Base-by-base conservation (phyloP, 1,140 invertebrate genomes). In the Belonocnema kinseyi region DNA sequence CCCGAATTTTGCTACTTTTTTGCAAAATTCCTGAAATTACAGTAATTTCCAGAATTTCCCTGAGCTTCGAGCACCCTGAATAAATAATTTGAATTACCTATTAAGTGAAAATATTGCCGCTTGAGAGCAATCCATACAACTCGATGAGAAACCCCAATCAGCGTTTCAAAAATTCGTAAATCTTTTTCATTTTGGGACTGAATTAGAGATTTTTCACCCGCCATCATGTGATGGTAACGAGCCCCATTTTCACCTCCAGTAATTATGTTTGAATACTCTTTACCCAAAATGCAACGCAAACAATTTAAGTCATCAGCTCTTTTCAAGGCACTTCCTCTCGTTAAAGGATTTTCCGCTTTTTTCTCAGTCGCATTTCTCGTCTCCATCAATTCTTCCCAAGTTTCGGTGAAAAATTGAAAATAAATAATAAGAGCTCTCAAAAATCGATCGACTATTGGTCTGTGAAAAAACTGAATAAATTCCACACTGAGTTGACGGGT, bases 111-210 rank as follows among this genome's bases (percentile, higher is more conserved):
- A 76, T 92, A 85, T 79, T 93, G 93, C 51, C 93, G 87, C 52
- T 92, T 89, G 19, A 95, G 86, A 19, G 93, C 93, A 76, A 94
- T 91, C 94, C 94, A 95, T 4, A 94, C 91, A 53, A 95, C 92
- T 82, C 93, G 92, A 16, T 93, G 91, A 74, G 92, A 90, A 79
- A 94, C 90, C 77, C 92, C 89, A 54, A 94, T 85, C 14, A 95
- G 82, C 6, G 91, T 90, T 86, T 95, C 94, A 80, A 92, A 93
- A 53, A 94, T 87, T 75, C 92, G 86, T 11, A 94, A 89, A 81
- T 94, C 94, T 85, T 93, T 93, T 79, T 94, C 93, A 17, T 92
- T 93, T 72, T 93, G 85, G 0, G 93, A 94, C 77, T 91, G 88
- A 56, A 91, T 88, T 13, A 82, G 26, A 8, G 80, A 72, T 33